Percentiles rank a stretch among this genome's conserved stretches.
phyloP scores from a whole-genome alignment of 1,140 invertebrate species.

The Drosophila pseudoobscura region DNA sequence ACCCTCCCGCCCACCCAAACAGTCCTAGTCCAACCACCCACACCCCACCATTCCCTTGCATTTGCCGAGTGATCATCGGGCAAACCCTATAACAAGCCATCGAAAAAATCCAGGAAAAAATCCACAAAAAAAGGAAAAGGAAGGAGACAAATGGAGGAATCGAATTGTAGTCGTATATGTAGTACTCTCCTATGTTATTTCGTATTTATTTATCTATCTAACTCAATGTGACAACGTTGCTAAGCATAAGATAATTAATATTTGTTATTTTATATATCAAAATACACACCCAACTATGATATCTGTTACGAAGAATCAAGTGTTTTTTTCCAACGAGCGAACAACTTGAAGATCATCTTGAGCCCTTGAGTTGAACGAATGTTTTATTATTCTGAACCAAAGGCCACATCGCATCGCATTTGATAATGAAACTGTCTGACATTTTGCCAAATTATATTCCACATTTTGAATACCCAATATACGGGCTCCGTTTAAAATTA shows the following conservation, averaged over 20 bases:
- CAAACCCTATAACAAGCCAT: constrained; percentile 73
- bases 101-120: constrained; percentile 59
- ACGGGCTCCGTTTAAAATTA: constrained; percentile 49
- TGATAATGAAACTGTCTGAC: constrained; percentile 47
- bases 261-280: constrained; percentile 54
- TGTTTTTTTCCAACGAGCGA: constrained; percentile 18
- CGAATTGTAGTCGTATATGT: constrained; percentile 44
- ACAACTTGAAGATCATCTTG: constrained; percentile 16
- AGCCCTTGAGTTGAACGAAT: constrained; percentile 25
- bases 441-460: constrained; percentile 32
- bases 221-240: constrained; percentile 40
- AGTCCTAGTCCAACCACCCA: constrained; percentile 28
- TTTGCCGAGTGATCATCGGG: constrained; percentile 39
- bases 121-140: constrained; percentile 25
- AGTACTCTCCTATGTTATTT: constrained; percentile 60
- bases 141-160: constrained; percentile 15
- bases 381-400: constrained; percentile 9
- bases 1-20: background rate
- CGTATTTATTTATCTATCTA: constrained; percentile 70
- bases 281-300: constrained; percentile 62
- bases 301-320: constrained; percentile 63
- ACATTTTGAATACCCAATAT: constrained; percentile 40
- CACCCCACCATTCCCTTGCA: constrained; percentile 61
- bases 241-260: constrained; percentile 62
- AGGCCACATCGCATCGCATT: constrained; percentile 30